Conservation (phyloP, 1,140 invertebrate genomes). For the Asbolus verrucosus region DNA sequence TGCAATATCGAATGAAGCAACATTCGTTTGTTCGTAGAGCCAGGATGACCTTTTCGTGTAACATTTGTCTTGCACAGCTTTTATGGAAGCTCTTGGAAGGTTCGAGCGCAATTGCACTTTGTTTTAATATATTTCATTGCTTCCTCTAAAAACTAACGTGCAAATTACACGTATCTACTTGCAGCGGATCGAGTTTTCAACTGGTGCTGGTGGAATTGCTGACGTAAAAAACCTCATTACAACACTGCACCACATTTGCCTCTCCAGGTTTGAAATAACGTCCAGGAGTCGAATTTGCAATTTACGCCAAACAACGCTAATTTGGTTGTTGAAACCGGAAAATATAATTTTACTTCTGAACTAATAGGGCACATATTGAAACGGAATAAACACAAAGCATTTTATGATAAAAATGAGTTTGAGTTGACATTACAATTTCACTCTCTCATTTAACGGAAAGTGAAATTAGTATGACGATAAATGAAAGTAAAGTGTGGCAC, state of each 20-base stretch:
- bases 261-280: background rate
- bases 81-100: background rate
- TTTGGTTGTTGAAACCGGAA: slow-evolving; percentile 3
- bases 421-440: slow-evolving; percentile 1
- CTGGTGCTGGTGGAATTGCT: background rate
- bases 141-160: background rate
- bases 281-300: slow-evolving; percentile 2
- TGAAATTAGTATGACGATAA: slow-evolving; percentile 24
- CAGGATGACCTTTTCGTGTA: too few relatives aligned
- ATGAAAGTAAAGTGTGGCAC: slow-evolving; percentile 21
- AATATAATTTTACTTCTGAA: too few relatives aligned
- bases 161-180: slow-evolving; percentile 16
- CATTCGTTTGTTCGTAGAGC: too few relatives aligned
- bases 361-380: too few relatives aligned
- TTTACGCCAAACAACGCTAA: background rate
- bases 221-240: slow-evolving; percentile 28
- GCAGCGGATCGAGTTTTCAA: background rate
- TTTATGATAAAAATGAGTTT: slow-evolving; percentile 15
- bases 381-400: background rate
- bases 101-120: background rate
- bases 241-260: slow-evolving; percentile 4
- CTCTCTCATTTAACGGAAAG: slow-evolving; percentile 3
- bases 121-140: slow-evolving; percentile 20
- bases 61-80: background rate
- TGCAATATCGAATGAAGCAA: too few relatives aligned